Evolutionary conservation across 2,888 invertebrate genomes (phyloP).

Genomic region (Cerastoderma edule): DNA sequence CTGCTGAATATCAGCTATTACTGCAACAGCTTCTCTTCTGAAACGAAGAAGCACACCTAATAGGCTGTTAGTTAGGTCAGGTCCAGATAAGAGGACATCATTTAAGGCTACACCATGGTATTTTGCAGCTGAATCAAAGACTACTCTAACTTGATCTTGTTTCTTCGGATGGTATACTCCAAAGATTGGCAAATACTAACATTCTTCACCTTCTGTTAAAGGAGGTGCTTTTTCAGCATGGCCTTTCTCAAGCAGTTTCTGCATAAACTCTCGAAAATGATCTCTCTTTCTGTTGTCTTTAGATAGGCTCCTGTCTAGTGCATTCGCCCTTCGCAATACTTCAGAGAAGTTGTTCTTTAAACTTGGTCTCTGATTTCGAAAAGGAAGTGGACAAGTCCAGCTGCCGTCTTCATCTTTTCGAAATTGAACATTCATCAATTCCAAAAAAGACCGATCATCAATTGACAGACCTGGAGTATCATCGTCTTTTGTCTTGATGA

Average conservation of each 20-base stretch:
- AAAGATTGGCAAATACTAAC: constrained; percentile 34
- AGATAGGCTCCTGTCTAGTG: constrained; percentile 38
- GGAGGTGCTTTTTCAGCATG: constrained; percentile 60
- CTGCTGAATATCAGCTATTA: constrained; percentile 51
- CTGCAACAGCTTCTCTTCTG: constrained; percentile 37
- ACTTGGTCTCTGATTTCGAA: constrained; percentile 24
- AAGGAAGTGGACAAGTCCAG: constrained; percentile 58
- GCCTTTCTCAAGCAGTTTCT: constrained; percentile 36
- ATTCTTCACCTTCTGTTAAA: constrained; percentile 26
- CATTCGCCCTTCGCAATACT: constrained; percentile 41
- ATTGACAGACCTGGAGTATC: constrained; percentile 44
- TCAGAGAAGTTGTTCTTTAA: constrained; percentile 49
- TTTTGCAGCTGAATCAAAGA: constrained; percentile 33
- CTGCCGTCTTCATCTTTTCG: constrained; percentile 32
- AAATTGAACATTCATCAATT: constrained; percentile 43
- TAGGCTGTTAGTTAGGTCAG: constrained; percentile 32
- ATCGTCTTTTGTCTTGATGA: constrained; percentile 38
- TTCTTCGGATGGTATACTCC: constrained; percentile 36
- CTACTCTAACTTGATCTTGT: constrained; percentile 28
- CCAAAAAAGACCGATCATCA: constrained; percentile 48
- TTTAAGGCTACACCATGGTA: constrained; percentile 23
- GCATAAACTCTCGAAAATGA: constrained; percentile 60
- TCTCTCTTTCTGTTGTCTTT: constrained; percentile 39
- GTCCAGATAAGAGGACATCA: constrained; percentile 23
- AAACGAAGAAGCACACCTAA: constrained; percentile 45